Evolutionary conservation across 1,140 invertebrate genomes (phyloP).

Genomic region (Drosophila pallidifrons): DNA sequence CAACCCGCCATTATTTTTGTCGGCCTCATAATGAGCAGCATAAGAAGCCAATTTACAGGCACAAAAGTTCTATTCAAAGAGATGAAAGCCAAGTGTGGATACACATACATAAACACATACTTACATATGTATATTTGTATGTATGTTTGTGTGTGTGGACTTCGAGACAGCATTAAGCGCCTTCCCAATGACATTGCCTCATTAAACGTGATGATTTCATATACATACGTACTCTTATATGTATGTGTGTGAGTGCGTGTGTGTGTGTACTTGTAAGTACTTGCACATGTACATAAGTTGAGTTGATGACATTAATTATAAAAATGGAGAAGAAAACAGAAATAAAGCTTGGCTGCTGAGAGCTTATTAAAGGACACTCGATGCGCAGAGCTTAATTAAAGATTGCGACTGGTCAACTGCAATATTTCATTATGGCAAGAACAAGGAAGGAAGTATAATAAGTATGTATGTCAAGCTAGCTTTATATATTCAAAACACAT

Average conservation of each 20-base stretch:
- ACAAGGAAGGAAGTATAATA: not conserved
- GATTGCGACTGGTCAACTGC: constrained; percentile 15
- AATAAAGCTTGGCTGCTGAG: constrained; percentile 12
- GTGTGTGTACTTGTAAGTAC: constrained; percentile 27
- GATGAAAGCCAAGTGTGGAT: constrained; percentile 20
- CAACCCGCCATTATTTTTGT: constrained; percentile 9
- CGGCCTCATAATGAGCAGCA: constrained; percentile 29
- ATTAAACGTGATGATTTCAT: constrained; percentile 37
- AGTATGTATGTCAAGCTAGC: not conserved
- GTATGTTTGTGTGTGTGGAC: not conserved
- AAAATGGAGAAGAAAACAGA: constrained; percentile 22
- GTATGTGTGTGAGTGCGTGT: not conserved
- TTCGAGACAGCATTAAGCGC: constrained; percentile 27
- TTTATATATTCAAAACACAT: not conserved
- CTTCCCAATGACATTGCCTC: constrained; percentile 33
- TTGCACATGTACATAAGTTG: constrained; percentile 38
- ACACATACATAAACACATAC: not conserved
- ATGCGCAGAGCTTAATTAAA: constrained; percentile 27
- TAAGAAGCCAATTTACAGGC: constrained; percentile 39
- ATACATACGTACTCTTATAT: constrained; percentile 4
- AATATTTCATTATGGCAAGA: constrained; percentile 4
- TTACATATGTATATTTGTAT: not conserved
- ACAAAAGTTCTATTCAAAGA: constrained; percentile 40
- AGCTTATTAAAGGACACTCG: constrained; percentile 38
- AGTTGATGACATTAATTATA: constrained; percentile 42